Evolutionary conservation across 2,797 vertebrate species (phyloP).

Genomic region (Acanthis flammea): DNA sequence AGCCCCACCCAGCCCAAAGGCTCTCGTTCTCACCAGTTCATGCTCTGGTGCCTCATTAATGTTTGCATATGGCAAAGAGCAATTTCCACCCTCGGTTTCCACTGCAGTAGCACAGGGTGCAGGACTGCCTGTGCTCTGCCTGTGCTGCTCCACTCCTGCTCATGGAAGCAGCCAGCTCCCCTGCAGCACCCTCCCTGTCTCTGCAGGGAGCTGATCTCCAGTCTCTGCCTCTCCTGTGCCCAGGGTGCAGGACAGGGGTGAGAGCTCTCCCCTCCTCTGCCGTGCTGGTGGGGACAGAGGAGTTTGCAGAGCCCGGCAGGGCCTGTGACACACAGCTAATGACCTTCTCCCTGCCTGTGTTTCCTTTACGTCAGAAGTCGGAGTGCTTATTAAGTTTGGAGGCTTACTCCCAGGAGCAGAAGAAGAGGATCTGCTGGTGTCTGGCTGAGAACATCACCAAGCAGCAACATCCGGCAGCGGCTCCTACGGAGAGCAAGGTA

Average conservation of each 20-base stretch:
- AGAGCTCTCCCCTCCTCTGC: neutral
- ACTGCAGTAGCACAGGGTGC: neutral
- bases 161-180: neutral
- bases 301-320: slow-evolving; percentile 42
- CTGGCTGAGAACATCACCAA: slow-evolving; percentile 92
- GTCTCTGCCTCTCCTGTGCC: neutral
- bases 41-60: neutral
- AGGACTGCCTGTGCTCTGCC: neutral
- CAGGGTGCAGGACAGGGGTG: neutral
- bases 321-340: slow-evolving; percentile 47
- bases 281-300: neutral
- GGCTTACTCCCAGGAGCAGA: slow-evolving; percentile 92
- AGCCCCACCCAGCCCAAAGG: neutral
- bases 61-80: neutral
- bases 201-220: neutral
- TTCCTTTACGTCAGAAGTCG: slow-evolving; percentile 86
- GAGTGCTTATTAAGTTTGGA: slow-evolving; percentile 96
- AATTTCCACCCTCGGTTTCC: neutral
- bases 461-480: slow-evolving; percentile 78
- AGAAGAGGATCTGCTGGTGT: slow-evolving; percentile 93
- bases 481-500: slow-evolving; percentile 70
- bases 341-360: slow-evolving; percentile 69
- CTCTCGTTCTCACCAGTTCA: neutral
- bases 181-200: neutral
- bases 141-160: neutral